phyloP scores from a whole-genome alignment of 2,888 invertebrate genomes.

The Chaitophorus viminalis region DNA sequence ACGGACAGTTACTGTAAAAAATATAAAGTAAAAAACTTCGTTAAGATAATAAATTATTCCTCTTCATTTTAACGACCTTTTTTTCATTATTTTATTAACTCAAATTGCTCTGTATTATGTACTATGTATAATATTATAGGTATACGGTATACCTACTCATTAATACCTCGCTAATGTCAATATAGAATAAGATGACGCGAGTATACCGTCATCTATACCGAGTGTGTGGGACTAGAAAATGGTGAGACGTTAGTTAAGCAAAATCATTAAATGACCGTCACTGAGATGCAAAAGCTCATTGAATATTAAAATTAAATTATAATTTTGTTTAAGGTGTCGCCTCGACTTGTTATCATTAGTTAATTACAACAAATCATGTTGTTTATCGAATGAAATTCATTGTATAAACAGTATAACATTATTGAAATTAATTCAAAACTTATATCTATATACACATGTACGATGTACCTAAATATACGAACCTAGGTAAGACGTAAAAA shows the following conservation, averaged over 20 bases:
- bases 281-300: not conserved
- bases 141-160: not conserved
- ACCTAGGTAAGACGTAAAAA: not conserved
- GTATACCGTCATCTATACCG: no score
- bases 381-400: not conserved
- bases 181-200: no score
- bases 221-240: not conserved
- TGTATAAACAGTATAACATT: not conserved
- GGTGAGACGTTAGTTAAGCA: not conserved
- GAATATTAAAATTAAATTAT: not conserved
- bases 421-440: slow-evolving; percentile 4
- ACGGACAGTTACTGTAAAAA: slow-evolving; percentile 34
- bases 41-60: slow-evolving; percentile 25
- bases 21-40: not conserved
- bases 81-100: slow-evolving; percentile 32
- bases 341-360: not conserved
- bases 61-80: not conserved
- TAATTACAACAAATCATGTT: not conserved
- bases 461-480: not conserved
- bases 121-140: not conserved
- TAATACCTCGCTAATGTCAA: not conserved
- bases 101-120: not conserved
- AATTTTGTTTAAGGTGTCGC: not conserved
- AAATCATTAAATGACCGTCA: not conserved
- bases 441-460: not conserved